A percentile compares a stretch with the other conserved stretches of the same genome.
Evolutionary conservation across 1,140 invertebrate genomes (phyloP).

Genomic region (Zaprionus kolodkinae): DNA sequence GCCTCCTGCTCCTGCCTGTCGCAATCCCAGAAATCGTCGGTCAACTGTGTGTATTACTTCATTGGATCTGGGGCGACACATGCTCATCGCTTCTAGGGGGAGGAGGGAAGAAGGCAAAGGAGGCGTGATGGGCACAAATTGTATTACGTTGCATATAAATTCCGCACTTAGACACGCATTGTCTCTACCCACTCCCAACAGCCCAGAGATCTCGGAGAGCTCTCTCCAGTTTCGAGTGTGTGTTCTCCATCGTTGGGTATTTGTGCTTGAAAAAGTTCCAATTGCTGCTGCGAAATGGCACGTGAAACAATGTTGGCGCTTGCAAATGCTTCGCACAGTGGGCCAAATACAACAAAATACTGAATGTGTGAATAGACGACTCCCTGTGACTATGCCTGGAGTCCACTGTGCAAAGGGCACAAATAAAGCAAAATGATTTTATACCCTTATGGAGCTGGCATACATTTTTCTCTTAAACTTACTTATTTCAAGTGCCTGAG

Average conservation of each 20-base stretch:
- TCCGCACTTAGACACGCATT: slow-evolving; percentile 80
- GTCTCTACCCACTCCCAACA: slow-evolving; percentile 8
- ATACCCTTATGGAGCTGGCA: background rate
- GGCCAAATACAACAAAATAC: background rate
- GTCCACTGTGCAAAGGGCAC: slow-evolving; percentile 57
- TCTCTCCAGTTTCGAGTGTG: slow-evolving; percentile 46
- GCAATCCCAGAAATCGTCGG: slow-evolving; percentile 24
- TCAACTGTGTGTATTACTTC: slow-evolving; percentile 48
- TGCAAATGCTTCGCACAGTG: slow-evolving; percentile 13
- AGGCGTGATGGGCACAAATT: slow-evolving; percentile 43
- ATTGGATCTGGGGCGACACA: slow-evolving; percentile 54
- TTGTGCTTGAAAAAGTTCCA: slow-evolving; percentile 78
- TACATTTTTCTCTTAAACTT: no score
- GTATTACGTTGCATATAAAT: slow-evolving; percentile 74
- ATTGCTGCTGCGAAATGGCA: slow-evolving; percentile 77
- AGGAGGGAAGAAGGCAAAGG: no score
- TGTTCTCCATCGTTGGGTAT: slow-evolving; percentile 55
- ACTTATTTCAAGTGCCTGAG: background rate
- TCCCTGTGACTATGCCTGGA: background rate
- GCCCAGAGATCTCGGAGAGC: background rate
- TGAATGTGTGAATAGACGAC: no score
- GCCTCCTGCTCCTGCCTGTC: slow-evolving; percentile 9
- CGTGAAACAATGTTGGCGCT: slow-evolving; percentile 70
- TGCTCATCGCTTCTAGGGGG: no score
- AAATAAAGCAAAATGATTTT: slow-evolving; percentile 65